phyloP scores from a whole-genome alignment of 2,113 vertebrate species.

The Platysteira castanea region DNA sequence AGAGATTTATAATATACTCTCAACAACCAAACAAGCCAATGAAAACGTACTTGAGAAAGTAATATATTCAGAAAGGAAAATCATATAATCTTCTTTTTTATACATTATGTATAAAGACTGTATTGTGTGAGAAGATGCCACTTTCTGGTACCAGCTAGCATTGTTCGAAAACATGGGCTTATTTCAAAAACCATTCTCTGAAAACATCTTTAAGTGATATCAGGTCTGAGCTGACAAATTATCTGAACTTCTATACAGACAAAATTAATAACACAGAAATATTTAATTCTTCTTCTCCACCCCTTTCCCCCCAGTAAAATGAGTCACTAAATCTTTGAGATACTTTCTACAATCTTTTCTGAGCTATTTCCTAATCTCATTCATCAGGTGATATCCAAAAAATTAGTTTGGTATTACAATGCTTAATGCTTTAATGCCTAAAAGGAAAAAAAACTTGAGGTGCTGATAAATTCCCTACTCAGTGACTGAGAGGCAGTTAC shows the following conservation, averaged over 20 bases:
- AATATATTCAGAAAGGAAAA: not conserved
- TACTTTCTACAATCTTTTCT: not conserved
- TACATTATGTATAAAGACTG: not conserved
- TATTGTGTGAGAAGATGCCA: not conserved
- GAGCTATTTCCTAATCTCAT: not conserved
- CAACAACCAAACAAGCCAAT: not conserved
- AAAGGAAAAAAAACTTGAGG: not conserved
- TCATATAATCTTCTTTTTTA: not conserved
- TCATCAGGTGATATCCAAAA: not conserved
- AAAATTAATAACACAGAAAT: not conserved
- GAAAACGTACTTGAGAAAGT: not conserved
- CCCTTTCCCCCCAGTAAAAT: accelerated
- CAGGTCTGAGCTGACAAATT: not conserved
- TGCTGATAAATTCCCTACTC: not conserved
- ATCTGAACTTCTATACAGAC: not conserved
- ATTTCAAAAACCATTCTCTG: not conserved
- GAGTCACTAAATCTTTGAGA: not conserved
- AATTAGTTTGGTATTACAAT: not conserved
- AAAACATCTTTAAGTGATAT: not conserved
- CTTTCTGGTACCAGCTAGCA: not conserved
- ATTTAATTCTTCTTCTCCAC: not conserved
- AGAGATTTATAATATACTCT: not conserved
- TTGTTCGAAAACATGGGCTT: not conserved
- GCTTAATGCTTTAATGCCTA: not conserved
- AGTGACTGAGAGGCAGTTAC: not conserved